Evolutionary conservation across 2,888 invertebrate species (phyloP).

Genomic region (Thelaira solivaga): DNA sequence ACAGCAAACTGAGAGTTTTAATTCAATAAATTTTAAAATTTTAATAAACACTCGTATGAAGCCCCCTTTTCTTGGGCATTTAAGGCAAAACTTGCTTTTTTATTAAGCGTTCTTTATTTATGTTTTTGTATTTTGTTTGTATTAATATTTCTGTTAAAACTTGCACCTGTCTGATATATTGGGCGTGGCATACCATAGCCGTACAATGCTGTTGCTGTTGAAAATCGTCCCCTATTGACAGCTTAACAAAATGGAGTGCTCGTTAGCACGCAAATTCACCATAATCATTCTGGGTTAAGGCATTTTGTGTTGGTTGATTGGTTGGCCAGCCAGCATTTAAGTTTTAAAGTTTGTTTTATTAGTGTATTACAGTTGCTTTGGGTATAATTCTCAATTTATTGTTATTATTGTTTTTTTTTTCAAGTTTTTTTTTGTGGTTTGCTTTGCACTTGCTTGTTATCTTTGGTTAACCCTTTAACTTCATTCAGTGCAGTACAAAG

Average conservation of each 20-base stretch:
- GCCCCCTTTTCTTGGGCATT: too few species aligned
- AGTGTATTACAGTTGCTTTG: conserved; percentile 3
- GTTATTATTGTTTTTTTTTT: too few species aligned
- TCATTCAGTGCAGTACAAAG: conserved; percentile 40
- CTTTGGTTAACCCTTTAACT: conserved; percentile 51
- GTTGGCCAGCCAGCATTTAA: neutral
- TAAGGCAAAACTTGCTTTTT: too few species aligned
- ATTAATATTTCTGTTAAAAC: neutral
- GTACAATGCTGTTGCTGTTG: conserved; percentile 19
- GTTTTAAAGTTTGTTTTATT: neutral
- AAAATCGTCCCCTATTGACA: conserved; percentile 59
- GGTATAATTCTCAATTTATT: neutral
- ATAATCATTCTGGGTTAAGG: neutral
- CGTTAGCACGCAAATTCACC: conserved; percentile 53
- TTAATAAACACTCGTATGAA: too few species aligned
- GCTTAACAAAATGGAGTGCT: conserved; percentile 61
- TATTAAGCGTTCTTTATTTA: too few species aligned
- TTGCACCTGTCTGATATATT: conserved; percentile 43
- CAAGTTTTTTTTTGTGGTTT: neutral
- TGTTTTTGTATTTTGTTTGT: neutral
- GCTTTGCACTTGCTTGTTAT: too few species aligned
- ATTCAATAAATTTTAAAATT: too few species aligned
- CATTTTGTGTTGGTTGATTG: too few species aligned
- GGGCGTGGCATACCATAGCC: conserved; percentile 35
- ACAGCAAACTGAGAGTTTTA: too few species aligned